These are phyloP conservation scores for Drymodes brunneopygia DNA, from an alignment of 2,113 vertebrate species.

Conservation along the genomic window DNA sequence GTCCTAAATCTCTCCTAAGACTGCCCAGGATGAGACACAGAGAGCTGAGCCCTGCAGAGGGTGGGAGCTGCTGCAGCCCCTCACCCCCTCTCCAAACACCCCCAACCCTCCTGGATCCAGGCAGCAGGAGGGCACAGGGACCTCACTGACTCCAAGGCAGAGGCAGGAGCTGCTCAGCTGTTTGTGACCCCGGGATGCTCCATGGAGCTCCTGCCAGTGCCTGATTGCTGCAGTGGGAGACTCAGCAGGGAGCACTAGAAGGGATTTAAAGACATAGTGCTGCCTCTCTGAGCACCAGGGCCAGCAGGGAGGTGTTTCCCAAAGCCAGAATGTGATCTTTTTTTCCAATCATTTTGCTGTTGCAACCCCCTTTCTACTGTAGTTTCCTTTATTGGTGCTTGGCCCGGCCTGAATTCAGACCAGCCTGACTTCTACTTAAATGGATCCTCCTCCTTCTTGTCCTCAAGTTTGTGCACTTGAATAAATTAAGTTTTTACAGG, in stretches of 20 bases:
- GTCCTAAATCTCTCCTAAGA: background rate
- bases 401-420: background rate
- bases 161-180: background rate
- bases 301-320: background rate
- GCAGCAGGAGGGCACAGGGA: background rate
- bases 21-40: background rate
- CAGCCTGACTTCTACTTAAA: background rate
- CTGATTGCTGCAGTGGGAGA: background rate
- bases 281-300: background rate
- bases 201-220: background rate
- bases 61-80: background rate
- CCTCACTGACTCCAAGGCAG: rapidly evolving
- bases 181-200: background rate
- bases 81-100: background rate
- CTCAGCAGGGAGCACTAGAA: background rate
- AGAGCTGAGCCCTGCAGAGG: background rate
- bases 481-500: conserved; percentile 67
- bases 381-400: background rate
- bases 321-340: background rate
- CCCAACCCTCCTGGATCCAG: background rate
- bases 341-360: background rate
- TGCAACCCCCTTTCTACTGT: background rate
- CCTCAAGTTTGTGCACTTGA: conserved; percentile 16
- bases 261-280: background rate
- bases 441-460: background rate